Conservation (phyloP, 2,113 vertebrate genomes). For the Ptychochromis oligacanthus region DNA sequence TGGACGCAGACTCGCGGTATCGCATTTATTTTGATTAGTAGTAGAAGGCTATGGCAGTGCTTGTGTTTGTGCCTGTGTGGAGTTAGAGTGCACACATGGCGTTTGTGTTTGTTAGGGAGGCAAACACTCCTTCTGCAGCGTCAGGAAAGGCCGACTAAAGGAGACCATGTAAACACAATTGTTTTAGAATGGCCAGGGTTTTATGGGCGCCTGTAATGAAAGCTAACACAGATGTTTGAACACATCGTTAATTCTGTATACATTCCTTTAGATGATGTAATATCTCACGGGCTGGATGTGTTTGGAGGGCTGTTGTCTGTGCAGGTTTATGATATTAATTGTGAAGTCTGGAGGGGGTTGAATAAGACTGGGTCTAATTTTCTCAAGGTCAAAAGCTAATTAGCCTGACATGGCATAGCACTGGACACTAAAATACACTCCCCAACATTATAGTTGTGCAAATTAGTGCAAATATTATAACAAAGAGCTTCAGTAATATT, state of each 20-base stretch:
- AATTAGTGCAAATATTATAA: not conserved
- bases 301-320: constrained; percentile 49
- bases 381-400: constrained; percentile 14
- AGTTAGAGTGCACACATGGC: constrained; percentile 26
- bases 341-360: not conserved
- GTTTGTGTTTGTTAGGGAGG: constrained; percentile 33
- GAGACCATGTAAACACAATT: constrained; percentile 67
- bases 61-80: constrained; percentile 2
- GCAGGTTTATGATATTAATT: constrained; percentile 52
- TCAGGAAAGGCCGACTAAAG: constrained; percentile 44
- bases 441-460: not conserved
- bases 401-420: not conserved
- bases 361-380: constrained; percentile 1
- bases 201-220: constrained; percentile 65
- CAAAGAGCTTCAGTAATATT: not conserved
- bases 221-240: constrained; percentile 72
- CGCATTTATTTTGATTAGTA: constrained; percentile 63
- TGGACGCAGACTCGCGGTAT: constrained; percentile 33
- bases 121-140: constrained; percentile 17
- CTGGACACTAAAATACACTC: not conserved
- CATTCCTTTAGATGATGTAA: constrained; percentile 71
- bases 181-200: constrained; percentile 61
- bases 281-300: constrained; percentile 51
- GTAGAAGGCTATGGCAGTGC: not conserved
- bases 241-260: constrained; percentile 66